Base-by-base conservation (phyloP, 92 coral and sea anemone species). In the Porites rus region DNA sequence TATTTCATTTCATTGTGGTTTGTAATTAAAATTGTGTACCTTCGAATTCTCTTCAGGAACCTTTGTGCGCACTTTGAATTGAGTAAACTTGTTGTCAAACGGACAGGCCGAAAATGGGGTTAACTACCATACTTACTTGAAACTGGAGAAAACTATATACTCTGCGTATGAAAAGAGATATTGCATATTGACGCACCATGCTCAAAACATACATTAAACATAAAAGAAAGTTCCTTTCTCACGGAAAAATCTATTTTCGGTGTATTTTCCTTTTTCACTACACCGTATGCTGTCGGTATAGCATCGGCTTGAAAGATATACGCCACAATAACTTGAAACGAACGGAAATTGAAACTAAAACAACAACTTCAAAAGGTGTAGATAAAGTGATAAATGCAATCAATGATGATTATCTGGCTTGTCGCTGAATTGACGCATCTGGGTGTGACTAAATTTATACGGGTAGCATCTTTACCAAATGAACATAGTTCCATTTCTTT, bases 241-340 rank as follows among this genome's bases (percentile, higher is more conserved):
- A 81, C 86, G 66, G 68, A 20, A 4, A 56, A 60, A 28, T 72
- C 73, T 69, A 56, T 81, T 81, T 70, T 51, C 22, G 75, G 58
- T 8, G 2, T 56, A 18, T 31, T 69, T 81, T 38, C 69, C 17
- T 59, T 69, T 70, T 7, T 69, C 86, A 69, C 78, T 52, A 69
- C 8, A 71, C 86, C 38, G 38, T 58, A 81, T n/a, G 38, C 46
- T 19, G 54, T 20, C 43, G 53, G 51, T 11, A 51, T 38, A 38
- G 28, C 14, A 16, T 52, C 64, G 20, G 1, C 50, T 80, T 80
- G 69, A 69, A 69, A 81, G 58, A 56, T 69, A 11, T 31, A 67
- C 69, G 69, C 53, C 86, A 81, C 51, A 81, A 81, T 81, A 70
- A 81, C 77, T 58, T 20, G 46, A 81, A 58, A 31, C 51, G 31